phyloP scores from a whole-genome alignment of 2,113 vertebrate species.

The Podarcis muralis region DNA sequence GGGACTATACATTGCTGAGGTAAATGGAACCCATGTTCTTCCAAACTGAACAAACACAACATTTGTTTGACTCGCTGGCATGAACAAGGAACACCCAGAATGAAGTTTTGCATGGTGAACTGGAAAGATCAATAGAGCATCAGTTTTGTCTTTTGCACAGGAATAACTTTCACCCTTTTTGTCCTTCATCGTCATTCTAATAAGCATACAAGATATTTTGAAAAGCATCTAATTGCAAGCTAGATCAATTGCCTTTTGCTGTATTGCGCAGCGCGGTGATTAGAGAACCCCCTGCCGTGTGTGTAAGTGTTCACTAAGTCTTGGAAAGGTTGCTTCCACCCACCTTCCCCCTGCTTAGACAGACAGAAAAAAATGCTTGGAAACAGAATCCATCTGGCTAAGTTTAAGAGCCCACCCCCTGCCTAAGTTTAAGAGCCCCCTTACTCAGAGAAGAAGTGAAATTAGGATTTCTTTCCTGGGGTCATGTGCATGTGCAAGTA shows the following conservation, averaged over 20 bases:
- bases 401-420: not conserved
- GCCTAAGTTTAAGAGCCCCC: not conserved
- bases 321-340: not conserved
- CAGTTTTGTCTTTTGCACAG: not conserved
- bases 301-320: accelerated
- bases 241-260: not conserved
- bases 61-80: not conserved
- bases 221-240: not conserved
- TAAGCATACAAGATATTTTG: not conserved
- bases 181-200: constrained; percentile 5
- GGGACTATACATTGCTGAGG: not conserved
- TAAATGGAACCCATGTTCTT: not conserved
- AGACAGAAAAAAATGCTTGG: not conserved
- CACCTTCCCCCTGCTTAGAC: not conserved
- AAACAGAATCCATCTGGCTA: not conserved
- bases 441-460: not conserved
- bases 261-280: accelerated
- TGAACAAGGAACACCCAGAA: not conserved
- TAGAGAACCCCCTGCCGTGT: not conserved
- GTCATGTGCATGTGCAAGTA: not conserved
- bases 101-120: not conserved
- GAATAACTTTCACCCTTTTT: not conserved
- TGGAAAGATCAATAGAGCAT: not conserved
- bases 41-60: not conserved
- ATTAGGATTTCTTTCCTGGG: accelerated